Percentiles rank a stretch among this genome's conserved stretches.
Evolutionary conservation across 2,888 invertebrate genomes (phyloP).

Genomic region (Strigamia transsilvanica): DNA sequence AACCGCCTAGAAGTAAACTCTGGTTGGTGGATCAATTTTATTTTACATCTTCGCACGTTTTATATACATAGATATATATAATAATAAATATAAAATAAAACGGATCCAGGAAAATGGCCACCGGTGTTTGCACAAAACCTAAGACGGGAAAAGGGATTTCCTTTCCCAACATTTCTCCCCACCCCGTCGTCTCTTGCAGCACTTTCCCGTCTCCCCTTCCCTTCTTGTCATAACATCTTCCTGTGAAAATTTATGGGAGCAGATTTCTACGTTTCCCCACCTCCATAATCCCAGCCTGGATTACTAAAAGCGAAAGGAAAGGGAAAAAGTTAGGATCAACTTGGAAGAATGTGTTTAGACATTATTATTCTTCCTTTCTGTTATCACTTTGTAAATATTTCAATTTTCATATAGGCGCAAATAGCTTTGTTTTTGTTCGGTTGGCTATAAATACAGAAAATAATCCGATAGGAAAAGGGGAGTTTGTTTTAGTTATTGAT

Average conservation of each 20-base stretch:
- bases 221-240: conserved; percentile 47
- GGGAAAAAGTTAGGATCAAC: not conserved
- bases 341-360: conserved; percentile 21
- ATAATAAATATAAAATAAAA: not conserved
- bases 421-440: too few relatives aligned
- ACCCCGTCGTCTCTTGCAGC: not conserved
- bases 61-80: not conserved
- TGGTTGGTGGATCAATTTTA: conserved; percentile 14
- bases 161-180: not conserved
- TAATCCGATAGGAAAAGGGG: not conserved
- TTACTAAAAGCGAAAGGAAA: conserved; percentile 44
- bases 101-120: not conserved
- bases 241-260: conserved; percentile 38
- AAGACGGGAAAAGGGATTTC: conserved; percentile 46
- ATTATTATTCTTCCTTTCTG: not conserved
- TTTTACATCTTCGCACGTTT: conserved; percentile 7
- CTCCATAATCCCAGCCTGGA: conserved; percentile 31
- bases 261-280: conserved; percentile 43
- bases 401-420: not conserved
- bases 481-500: conserved; percentile 4
- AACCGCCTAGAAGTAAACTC: not conserved
- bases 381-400: not conserved
- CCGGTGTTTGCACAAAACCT: conserved; percentile 11
- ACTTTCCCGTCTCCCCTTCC: conserved; percentile 46
- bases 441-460: too few relatives aligned